Conservation (phyloP, 1,140 invertebrate genomes). For the Zaprionus nigranus region DNA sequence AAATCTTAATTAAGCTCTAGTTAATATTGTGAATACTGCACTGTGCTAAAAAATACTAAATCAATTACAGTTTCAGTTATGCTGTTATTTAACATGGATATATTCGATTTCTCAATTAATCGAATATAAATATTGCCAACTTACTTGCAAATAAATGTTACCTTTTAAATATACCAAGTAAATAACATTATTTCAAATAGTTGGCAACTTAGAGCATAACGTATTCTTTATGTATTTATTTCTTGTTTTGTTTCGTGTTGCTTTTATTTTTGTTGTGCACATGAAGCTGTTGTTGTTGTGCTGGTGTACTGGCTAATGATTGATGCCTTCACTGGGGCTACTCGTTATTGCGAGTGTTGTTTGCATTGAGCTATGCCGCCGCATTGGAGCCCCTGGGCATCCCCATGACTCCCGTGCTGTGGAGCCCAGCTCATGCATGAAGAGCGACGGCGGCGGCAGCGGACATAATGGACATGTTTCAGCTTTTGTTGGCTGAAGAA, state of each 20-base stretch:
- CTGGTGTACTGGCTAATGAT: slow-evolving; percentile 29
- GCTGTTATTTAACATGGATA: background rate
- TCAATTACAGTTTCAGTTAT: background rate
- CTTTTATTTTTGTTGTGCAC: slow-evolving; percentile 24
- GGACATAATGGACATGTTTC: slow-evolving; percentile 81
- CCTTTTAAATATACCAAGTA: background rate
- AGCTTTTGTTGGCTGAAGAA: slow-evolving; percentile 76
- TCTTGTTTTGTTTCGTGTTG: slow-evolving; percentile 15
- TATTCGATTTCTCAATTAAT: background rate
- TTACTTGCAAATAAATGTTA: background rate
- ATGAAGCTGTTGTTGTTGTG: slow-evolving; percentile 17
- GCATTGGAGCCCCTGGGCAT: background rate
- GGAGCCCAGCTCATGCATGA: slow-evolving; percentile 63
- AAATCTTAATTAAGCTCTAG: background rate
- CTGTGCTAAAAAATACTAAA: background rate
- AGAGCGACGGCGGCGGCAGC: slow-evolving; percentile 63
- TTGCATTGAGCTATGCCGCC: slow-evolving; percentile 54
- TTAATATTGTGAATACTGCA: background rate
- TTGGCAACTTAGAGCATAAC: slow-evolving; percentile 11
- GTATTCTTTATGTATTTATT: slow-evolving; percentile 12
- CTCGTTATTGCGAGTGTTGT: slow-evolving; percentile 47
- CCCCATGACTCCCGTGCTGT: slow-evolving; percentile 12
- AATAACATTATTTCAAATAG: background rate
- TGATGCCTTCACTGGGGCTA: slow-evolving; percentile 37
- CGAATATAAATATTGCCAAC: background rate